Evolutionary conservation across 2,888 invertebrate species (phyloP), one percentile per base, ranked within the genome.

Genomic region (Pandemis heparana): DNA sequence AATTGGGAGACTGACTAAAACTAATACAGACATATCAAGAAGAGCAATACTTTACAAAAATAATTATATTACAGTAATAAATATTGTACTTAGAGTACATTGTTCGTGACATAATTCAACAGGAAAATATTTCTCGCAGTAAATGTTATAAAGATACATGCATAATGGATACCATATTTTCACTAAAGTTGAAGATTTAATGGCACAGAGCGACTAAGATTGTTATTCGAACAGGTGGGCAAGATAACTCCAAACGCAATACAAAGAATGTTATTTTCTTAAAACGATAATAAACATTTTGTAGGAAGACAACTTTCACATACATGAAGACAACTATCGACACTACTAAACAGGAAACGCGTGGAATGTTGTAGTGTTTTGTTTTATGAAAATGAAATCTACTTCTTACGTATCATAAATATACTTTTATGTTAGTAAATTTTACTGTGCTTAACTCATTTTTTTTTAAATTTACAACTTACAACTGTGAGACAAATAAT

Each of bases 131-230:
- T 65, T 43, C 23, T 39, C 46, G 23, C 12, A 64, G 46, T 64
- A 64, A 53, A 53, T 16, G 16, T 53, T 16, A 48, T n/a, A 48
- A 48, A 48, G 18, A 32, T 32, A 43, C 53, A 63, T 10, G 10
- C 5, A 38, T 46, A 56, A 16, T 43, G 16, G 43, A 70, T 14
- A 68, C 32, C 43, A 53, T 18, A 43, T 51, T 39, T 67, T 18
- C 16, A 39, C 18, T 62, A 48, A 43, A 64, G 77, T 76, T 74
- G 75, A 75, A 69, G 75, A 77, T 79, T 72, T 77, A 85, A 90
- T 91, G 89, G 90, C 90, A 91, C 91, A 85, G 79, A 78, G 72
- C 80, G 82, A 84, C 78, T 82, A 80, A 75, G 82, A 83, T 75
- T 81, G 62, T 68, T 66, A 79, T 76, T 78, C 77, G 78, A 79